Evolutionary conservation across 2,797 vertebrate species (phyloP).

Genomic region (Lacerta agilis): DNA sequence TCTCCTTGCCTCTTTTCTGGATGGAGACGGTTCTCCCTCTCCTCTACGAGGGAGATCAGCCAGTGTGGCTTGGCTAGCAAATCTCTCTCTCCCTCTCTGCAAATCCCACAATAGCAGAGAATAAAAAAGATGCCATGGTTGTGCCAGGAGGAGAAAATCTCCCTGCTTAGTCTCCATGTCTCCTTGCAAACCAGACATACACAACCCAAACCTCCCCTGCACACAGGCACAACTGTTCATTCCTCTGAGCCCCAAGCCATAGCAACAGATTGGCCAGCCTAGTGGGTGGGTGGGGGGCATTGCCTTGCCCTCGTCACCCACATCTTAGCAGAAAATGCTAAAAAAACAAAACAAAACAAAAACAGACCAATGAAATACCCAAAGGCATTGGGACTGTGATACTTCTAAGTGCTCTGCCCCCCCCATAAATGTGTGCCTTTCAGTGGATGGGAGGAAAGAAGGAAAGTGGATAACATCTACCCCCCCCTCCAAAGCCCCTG

Average conservation of each 20-base stretch:
- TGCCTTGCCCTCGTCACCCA: neutral
- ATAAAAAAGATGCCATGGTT: neutral
- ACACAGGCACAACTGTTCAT: neutral
- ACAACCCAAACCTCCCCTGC: neutral
- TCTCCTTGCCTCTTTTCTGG: neutral
- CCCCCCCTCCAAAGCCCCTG: neutral
- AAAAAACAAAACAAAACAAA: no score
- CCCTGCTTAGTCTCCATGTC: neutral
- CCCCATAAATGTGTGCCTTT: neutral
- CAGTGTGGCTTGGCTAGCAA: neutral
- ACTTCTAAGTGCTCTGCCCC: neutral
- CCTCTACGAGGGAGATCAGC: neutral
- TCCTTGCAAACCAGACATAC: neutral
- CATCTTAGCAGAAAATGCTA: neutral
- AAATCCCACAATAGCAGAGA: slow-evolving; percentile 8
- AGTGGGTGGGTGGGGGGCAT: neutral
- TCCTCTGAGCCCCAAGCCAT: neutral
- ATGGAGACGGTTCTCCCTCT: neutral
- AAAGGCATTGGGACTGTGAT: neutral
- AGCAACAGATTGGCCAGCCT: neutral
- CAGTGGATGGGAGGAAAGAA: neutral
- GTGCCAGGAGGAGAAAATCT: slow-evolving; percentile 11
- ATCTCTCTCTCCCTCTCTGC: neutral
- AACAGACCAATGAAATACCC: neutral
- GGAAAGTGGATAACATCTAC: neutral